Conservation (phyloP, 2,888 invertebrate species). For the Andrena fulva region DNA sequence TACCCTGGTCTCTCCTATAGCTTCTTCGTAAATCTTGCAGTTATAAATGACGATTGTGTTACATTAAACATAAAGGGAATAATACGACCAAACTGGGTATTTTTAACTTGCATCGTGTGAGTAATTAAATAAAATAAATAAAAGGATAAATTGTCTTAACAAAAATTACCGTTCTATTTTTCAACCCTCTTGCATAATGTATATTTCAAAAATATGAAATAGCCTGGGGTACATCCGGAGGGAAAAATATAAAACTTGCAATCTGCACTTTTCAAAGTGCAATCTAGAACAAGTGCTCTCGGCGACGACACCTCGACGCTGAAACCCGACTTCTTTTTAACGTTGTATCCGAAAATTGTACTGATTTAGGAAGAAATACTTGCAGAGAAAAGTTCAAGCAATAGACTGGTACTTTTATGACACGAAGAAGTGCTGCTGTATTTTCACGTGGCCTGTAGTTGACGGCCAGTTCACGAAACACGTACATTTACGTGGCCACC, state of each 20-base stretch:
- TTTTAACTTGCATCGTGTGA: too few species aligned
- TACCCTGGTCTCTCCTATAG: too few species aligned
- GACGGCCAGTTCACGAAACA: not conserved
- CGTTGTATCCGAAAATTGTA: not conserved
- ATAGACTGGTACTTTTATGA: not conserved
- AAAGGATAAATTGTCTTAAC: too few species aligned
- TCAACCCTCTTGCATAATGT: not conserved
- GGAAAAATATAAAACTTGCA: not conserved
- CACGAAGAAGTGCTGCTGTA: not conserved
- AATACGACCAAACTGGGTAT: too few species aligned
- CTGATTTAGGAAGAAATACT: not conserved
- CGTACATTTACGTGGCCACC: constrained; percentile 23
- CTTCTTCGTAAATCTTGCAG: too few species aligned
- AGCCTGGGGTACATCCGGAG: not conserved
- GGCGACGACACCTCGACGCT: not conserved
- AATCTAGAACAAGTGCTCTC: not conserved
- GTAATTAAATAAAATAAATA: too few species aligned
- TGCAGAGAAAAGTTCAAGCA: not conserved
- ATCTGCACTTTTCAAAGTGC: not conserved
- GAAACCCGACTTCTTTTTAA: not conserved
- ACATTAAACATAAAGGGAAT: too few species aligned
- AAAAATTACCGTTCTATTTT: too few species aligned
- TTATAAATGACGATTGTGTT: too few species aligned
- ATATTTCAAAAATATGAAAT: not conserved
- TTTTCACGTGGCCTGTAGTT: constrained; percentile 13